phyloP scores from a whole-genome alignment of 2,888 invertebrate species.

The Drosophila affinis region DNA sequence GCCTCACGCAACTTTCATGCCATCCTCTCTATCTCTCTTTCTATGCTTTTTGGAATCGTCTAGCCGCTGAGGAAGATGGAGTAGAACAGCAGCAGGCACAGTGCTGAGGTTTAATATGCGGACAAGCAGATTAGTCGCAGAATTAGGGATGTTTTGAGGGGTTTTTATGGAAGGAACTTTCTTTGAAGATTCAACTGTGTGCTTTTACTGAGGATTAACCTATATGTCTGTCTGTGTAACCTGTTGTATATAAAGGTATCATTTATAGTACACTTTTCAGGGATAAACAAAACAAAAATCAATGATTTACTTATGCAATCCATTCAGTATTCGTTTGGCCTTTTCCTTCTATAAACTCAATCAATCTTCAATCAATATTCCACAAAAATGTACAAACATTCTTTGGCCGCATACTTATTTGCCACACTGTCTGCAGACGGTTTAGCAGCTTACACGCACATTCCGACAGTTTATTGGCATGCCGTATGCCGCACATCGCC shows the following conservation, averaged over 20 bases:
- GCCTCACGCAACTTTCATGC: slow-evolving; percentile 29
- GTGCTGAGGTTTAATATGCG: slow-evolving; percentile 3
- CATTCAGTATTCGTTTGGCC: no score
- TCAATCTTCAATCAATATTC: background rate
- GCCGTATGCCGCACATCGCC: slow-evolving; percentile 45
- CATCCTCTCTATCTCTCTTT: slow-evolving; percentile 8
- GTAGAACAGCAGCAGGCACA: slow-evolving; percentile 14
- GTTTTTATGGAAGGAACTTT: background rate
- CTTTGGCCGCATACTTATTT: slow-evolving; percentile 16
- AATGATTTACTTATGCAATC: no score
- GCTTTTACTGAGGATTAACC: background rate
- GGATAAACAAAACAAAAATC: no score
- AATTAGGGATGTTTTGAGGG: background rate
- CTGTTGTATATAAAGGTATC: no score
- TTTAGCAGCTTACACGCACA: slow-evolving; percentile 65
- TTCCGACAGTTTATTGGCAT: slow-evolving; percentile 68
- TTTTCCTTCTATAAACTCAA: no score
- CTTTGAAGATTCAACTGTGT: background rate
- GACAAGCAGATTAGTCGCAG: background rate
- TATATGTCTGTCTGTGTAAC: background rate
- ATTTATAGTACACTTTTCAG: no score
- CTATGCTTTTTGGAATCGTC: slow-evolving; percentile 30
- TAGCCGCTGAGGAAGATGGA: slow-evolving; percentile 12
- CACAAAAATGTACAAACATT: slow-evolving; percentile 1
- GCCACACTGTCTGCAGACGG: slow-evolving; percentile 42